phyloP scores from a whole-genome alignment of 1,140 invertebrate genomes.

The Drosophila orosa region DNA sequence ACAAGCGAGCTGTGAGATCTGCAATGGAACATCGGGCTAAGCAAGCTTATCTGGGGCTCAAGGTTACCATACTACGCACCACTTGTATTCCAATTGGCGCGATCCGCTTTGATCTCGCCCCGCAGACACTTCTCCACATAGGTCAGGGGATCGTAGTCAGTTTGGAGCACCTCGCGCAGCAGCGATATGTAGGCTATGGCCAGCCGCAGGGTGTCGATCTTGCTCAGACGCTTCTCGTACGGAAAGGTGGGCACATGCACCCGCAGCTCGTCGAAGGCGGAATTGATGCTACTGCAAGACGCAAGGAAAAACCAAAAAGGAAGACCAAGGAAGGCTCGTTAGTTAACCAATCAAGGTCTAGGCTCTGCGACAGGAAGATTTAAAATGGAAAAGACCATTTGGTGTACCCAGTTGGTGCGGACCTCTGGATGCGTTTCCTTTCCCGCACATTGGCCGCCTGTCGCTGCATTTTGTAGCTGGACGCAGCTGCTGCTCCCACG shows the following conservation, averaged over 20 bases:
- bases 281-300: constrained; percentile 97
- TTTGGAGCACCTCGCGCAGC: constrained; percentile 94
- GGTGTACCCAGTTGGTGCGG: constrained; percentile 90
- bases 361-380: constrained; percentile 26
- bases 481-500: constrained; percentile 85
- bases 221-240: constrained; percentile 98
- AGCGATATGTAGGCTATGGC: constrained; percentile 99
- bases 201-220: constrained; percentile 97
- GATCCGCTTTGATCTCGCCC: constrained; percentile 93
- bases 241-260: constrained; percentile 99
- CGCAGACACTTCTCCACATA: constrained; percentile 96
- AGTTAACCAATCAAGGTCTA: constrained; percentile 21
- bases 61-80: constrained; percentile 86
- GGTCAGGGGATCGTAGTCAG: constrained; percentile 95
- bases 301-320: constrained; percentile 34
- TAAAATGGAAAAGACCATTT: constrained; percentile 83
- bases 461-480: constrained; percentile 93
- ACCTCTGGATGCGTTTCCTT: constrained; percentile 98
- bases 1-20: constrained; percentile 98
- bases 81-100: constrained; percentile 97
- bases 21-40: constrained; percentile 69
- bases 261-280: constrained; percentile 97
- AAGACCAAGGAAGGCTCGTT: constrained; percentile 41
- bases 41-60: not conserved
- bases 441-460: constrained; percentile 97